Percentiles rank a stretch among this genome's conserved stretches.
Evolutionary conservation across 1,140 invertebrate species (phyloP).

Genomic region (Psix sp.): DNA sequence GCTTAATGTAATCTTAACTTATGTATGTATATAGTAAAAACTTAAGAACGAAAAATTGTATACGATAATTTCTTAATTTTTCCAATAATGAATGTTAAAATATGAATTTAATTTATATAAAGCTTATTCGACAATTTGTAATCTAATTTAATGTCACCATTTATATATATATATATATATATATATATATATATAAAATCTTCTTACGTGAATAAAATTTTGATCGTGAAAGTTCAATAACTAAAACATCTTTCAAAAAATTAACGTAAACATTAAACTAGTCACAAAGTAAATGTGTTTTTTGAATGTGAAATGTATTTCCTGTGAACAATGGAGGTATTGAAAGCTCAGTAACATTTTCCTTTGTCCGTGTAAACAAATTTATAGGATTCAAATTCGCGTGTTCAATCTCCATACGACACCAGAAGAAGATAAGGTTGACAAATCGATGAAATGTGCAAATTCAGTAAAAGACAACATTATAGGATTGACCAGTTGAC

Average conservation of each 20-base stretch:
- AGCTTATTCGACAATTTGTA: no score
- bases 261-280: constrained; percentile 14
- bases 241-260: constrained; percentile 9
- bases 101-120: no score
- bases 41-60: no score
- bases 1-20: no score
- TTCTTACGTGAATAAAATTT: no score
- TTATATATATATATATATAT: no score
- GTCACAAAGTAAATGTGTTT: constrained; percentile 4
- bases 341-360: constrained; percentile 11
- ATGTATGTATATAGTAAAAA: no score
- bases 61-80: no score
- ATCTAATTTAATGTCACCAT: no score
- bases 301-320: constrained; percentile 11
- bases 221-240: neutral
- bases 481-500: constrained; percentile 54
- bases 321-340: constrained; percentile 7
- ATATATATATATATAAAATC: no score
- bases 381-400: constrained; percentile 11
- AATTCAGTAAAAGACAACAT: constrained; percentile 33
- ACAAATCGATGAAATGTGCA: constrained; percentile 47
- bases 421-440: constrained; percentile 22
- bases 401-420: constrained; percentile 37
- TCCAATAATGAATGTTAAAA: no score
- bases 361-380: constrained; percentile 40